A percentile compares a stretch with the other conserved stretches of the same genome.
Evolutionary conservation across 2,888 invertebrate species (phyloP).

Genomic region (Harmothoe impar): DNA sequence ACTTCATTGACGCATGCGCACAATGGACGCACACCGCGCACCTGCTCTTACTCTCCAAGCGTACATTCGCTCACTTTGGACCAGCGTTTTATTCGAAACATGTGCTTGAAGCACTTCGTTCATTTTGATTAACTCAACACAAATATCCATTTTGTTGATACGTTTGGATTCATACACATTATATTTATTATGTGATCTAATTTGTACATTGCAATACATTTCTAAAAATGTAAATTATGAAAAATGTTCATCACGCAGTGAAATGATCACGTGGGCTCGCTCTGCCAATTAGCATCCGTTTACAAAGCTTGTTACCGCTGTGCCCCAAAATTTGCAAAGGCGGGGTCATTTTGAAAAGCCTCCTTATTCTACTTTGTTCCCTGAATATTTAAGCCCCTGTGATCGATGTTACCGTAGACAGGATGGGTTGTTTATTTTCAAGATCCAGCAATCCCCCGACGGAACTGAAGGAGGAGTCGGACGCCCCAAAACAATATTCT

Average conservation of each 20-base stretch:
- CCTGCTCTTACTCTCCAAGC: conserved; percentile 24
- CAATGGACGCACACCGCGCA: background rate
- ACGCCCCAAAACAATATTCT: conserved; percentile 57
- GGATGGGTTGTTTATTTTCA: conserved; percentile 63
- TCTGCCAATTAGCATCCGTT: conserved; percentile 56
- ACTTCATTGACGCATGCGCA: conserved; percentile 63
- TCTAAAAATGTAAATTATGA: background rate
- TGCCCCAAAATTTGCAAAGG: conserved; percentile 59
- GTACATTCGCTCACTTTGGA: background rate
- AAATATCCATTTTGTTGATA: too few species aligned
- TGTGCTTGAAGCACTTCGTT: too few species aligned
- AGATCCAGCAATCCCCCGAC: conserved; percentile 47
- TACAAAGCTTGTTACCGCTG: conserved; percentile 38
- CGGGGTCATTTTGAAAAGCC: conserved; percentile 62
- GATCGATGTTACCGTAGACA: conserved; percentile 41
- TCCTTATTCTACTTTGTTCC: conserved; percentile 13
- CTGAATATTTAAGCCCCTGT: background rate
- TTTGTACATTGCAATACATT: too few species aligned
- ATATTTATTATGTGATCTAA: too few species aligned
- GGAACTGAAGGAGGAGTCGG: conserved; percentile 57
- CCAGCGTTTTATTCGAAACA: too few species aligned
- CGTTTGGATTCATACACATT: too few species aligned
- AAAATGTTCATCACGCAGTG: background rate
- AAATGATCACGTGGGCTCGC: conserved; percentile 36
- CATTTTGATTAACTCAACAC: too few species aligned